Evolutionary conservation across 2,113 vertebrate genomes (phyloP), one percentile per base, ranked within the genome.

Genomic region (Strix uralensis): DNA sequence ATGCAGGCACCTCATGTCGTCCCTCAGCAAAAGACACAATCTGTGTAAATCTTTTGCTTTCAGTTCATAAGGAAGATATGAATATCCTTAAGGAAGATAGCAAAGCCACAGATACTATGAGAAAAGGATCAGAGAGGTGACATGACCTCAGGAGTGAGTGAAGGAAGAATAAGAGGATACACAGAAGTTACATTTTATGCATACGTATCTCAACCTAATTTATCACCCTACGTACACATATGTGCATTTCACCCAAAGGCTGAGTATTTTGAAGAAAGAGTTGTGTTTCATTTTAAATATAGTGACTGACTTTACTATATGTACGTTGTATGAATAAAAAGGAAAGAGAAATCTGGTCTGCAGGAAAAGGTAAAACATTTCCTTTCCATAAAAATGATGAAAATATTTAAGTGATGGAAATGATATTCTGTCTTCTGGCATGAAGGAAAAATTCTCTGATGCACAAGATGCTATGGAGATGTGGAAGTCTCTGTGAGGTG

Each of bases 381-480:
- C 15, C 42, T 65, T 38, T 40, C 27, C 11, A 38, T 3, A 67
- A 71, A 78, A 92, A 44, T 21, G 1, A 20, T 34, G 10, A 13
- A 8, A 61, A n/a, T 52, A 32, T 15, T 79, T 20, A 70, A 87
- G 32, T 13, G 0, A 32, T n/a, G 6, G 19, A 47, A 62, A 58
- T 22, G 0, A 46, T 11, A 5, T 11, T 86, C 40, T 75, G 3
- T 5, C 11, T 58, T 49, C 2, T 1, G 9, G 13, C 32, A 22
- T 15, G 58, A 67, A 67, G 15, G 15, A 77, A 86, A 27, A 83
- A 38, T 5, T 54, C 12, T 36, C 8, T 19, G 13, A 40, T 42
- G 30, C 27, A n/a, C 13, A 44, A 61, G 40, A 34, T 0, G 1
- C 44, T 36, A 72, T 1, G 2, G 22, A 86, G 38, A 47, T 49